These are phyloP conservation scores for Hirtodrosophila cameraria DNA, from an alignment of 2,888 invertebrate species.

Conservation along the genomic window DNA sequence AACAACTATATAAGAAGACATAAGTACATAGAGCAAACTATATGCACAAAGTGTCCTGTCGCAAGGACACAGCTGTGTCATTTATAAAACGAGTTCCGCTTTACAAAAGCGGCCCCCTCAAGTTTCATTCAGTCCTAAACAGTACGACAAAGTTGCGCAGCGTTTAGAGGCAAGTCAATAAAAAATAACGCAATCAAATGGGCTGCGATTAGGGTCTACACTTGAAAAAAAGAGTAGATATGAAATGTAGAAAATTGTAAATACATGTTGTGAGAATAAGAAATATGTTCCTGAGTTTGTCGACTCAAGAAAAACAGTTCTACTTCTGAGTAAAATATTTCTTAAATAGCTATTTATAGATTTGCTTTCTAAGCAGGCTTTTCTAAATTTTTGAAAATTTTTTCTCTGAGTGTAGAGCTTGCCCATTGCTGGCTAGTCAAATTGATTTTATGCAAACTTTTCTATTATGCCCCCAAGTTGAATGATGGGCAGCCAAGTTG, in stretches of 20 bases:
- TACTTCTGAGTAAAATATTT: no score
- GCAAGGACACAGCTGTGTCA: conserved; percentile 12
- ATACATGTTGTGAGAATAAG: no score
- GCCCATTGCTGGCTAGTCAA: conserved; percentile 45
- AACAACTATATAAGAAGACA: conserved; percentile 2
- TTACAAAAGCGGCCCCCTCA: conserved; percentile 16
- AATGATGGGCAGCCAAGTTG: conserved; percentile 16
- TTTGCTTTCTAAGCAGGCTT: no score
- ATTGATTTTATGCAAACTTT: conserved; percentile 75
- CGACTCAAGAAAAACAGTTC: no score
- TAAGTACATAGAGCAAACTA: conserved; percentile 1
- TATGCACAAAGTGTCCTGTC: conserved; percentile 2
- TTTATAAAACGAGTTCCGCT: conserved; percentile 20
- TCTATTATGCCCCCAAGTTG: conserved; percentile 46
- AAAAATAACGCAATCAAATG: conserved; percentile 63
- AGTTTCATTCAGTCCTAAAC: conserved; percentile 32
- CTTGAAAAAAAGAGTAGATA: no score
- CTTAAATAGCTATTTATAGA: no score
- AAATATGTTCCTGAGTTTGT: no score
- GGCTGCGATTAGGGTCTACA: conserved; percentile 62
- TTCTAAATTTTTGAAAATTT: no score
- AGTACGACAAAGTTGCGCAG: conserved; percentile 37
- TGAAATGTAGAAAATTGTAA: no score
- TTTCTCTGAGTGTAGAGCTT: no score
- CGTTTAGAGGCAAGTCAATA: conserved; percentile 59